Evolutionary conservation across 1,140 invertebrate species (phyloP).

Genomic region (Pseudomyrmex pallidus): DNA sequence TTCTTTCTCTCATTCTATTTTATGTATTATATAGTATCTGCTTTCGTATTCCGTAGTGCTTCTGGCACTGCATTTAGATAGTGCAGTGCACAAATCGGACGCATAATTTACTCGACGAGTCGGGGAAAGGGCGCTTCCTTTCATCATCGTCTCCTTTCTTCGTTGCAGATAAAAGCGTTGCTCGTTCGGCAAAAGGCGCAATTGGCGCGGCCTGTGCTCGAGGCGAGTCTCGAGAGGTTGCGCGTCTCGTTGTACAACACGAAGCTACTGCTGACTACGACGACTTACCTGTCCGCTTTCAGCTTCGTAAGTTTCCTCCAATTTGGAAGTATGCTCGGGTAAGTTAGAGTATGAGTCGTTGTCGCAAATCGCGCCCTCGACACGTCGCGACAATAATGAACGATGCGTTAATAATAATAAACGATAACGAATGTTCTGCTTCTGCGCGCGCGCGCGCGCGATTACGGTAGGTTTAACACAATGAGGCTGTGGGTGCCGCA

Average conservation of each 20-base stretch:
- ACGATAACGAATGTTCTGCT: background rate
- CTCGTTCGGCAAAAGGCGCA: slow-evolving; percentile 66
- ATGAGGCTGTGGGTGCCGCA: slow-evolving; percentile 84
- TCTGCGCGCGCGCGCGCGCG: no score
- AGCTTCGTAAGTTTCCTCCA: slow-evolving; percentile 78
- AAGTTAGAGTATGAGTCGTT: slow-evolving; percentile 48
- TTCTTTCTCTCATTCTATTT: background rate
- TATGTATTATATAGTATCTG: background rate
- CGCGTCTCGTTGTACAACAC: slow-evolving; percentile 73
- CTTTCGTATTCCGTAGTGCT: slow-evolving; percentile 14
- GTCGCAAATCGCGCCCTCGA: background rate
- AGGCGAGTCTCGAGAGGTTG: slow-evolving; percentile 71
- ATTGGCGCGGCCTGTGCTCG: slow-evolving; percentile 40
- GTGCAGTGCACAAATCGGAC: slow-evolving; percentile 35
- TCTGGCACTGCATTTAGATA: slow-evolving; percentile 54
- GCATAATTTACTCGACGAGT: slow-evolving; percentile 64
- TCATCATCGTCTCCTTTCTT: slow-evolving; percentile 47
- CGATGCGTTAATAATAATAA: background rate
- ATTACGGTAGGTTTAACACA: slow-evolving; percentile 78
- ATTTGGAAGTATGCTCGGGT: slow-evolving; percentile 83
- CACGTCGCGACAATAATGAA: background rate
- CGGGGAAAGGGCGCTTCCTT: slow-evolving; percentile 35
- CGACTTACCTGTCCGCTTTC: slow-evolving; percentile 74
- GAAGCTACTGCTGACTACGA: slow-evolving; percentile 73
- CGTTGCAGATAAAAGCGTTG: slow-evolving; percentile 77